Evolutionary conservation across 2,797 vertebrate genomes (phyloP).

Genomic region (Borostomias antarcticus): DNA sequence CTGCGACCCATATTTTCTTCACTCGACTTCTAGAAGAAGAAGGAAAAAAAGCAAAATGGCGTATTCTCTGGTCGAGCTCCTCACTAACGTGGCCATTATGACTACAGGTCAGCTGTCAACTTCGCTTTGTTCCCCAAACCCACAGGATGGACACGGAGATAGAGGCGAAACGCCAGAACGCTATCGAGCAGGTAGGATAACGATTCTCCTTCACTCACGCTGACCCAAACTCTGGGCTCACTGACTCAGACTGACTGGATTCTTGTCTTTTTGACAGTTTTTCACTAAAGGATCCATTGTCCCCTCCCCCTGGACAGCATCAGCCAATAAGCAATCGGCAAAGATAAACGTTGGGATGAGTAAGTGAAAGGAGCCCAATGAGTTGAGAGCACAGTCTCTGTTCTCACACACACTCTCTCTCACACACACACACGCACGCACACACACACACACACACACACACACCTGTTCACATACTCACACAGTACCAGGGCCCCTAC

Average conservation of each 20-base stretch:
- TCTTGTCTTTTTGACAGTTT: conserved; percentile 78
- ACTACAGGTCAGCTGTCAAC: no score
- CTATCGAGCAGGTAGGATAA: conserved; percentile 90
- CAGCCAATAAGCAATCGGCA: conserved; percentile 77
- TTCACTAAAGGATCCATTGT: conserved; percentile 94
- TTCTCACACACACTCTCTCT: not conserved
- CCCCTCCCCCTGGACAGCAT: conserved; percentile 92
- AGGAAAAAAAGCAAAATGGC: no score
- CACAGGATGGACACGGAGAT: conserved; percentile 88
- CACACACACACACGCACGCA: no score
- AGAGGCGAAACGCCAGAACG: conserved; percentile 93
- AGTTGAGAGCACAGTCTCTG: conserved; percentile 2
- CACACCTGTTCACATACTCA: not conserved
- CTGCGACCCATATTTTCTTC: no score
- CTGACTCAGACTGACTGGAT: conserved; percentile 1
- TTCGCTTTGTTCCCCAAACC: not conserved
- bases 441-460: not conserved
- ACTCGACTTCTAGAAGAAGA: no score
- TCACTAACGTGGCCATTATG: no score
- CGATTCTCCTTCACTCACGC: conserved; percentile 21
- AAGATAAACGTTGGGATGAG: conserved; percentile 77
- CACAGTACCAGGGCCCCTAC: no score
- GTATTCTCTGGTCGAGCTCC: no score
- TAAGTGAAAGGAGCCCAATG: conserved; percentile 63
- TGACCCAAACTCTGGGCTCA: not conserved